Evolutionary conservation across 2,888 invertebrate species (phyloP), one percentile per base, ranked within the genome.

Genomic region (Chalcis sispes): DNA sequence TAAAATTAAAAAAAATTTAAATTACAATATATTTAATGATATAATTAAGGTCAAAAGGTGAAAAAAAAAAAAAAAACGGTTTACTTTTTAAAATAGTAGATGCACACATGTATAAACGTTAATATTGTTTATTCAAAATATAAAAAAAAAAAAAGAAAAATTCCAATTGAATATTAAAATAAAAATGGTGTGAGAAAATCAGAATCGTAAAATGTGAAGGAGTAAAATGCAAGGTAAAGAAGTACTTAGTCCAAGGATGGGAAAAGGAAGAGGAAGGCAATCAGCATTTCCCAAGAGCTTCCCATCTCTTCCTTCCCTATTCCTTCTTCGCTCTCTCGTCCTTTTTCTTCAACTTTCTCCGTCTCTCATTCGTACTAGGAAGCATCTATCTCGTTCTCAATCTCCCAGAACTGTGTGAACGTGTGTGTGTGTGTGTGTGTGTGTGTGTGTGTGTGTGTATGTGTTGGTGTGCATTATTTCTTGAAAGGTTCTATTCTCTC

Each of bases 221-320:
- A 25, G 15, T 5, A 42, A 56, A 58, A 42, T 52, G 59, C 20
- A 54, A n/a, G n/a, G n/a, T n/a, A n/a, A n/a, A n/a, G n/a, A 36
- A 69, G 69, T 75, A 66, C 70, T 70, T 61, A 62, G 61, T 25
- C 1, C 13, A 10, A 54, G 32, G 36, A 36, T 8, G 46, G 48
- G 64, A 20, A 18, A n/a, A 61, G 18, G 42, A 59, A 64, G 27
- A 36, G 69, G 72, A 72, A 81, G 82, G 83, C 83, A 85, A 84
- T 86, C 85, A 85, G 85, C 82, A 85, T 84, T 86, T 82, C 79
- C 81, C 85, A 82, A 82, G 79, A 84, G 82, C 75, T 79, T 64
- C 67, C 59, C 32, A 58, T 71, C 54, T 50, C 32, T 15, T 62
- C 13, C 40, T 20, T 62, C n/a, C 46, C n/a, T 42, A 42, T 42